Evolutionary conservation across 2,888 invertebrate genomes (phyloP), one percentile per base, ranked within the genome.

Genomic region (Agrochola lychnidis): DNA sequence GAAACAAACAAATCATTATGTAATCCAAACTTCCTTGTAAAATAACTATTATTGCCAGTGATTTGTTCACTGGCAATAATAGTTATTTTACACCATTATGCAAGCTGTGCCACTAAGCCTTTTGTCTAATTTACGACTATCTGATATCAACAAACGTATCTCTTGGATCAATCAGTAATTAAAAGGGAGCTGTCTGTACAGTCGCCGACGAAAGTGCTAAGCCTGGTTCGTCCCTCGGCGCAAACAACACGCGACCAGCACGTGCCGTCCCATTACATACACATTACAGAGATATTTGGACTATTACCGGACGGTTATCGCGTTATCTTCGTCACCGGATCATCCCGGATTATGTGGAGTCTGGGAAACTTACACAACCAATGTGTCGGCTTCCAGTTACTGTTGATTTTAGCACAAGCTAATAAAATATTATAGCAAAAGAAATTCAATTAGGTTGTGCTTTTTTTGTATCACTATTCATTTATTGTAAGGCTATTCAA

Each of bases 271-370:
- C 89, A 95, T 96, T 95, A 95, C 93, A 91, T 91, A 92, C 93
- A 92, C 95, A 95, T 95, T 95, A 95, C 90, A 92, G 90, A 94
- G 94, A 94, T 94, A 95, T 94, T 93, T 91, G 90, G 88, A 90
- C 95, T 94, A 95, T 95, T 95, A 95, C 93, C 85, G 90, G 90
- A 90, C 93, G 84, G 93, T 95, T 95, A 96, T 95, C 96, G 91
- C 90, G 94, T 95, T 96, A 95, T 96, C 95, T 94, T 89, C 87
- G 92, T 87, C 83, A 90, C 92, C 90, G 82, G 90, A 86, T 94
- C 93, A 92, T 93, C 93, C 91, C 78, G 92, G 94, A 94, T 95
- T 94, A 93, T 83, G 86, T 80, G 80, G 87, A 87, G 89, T 90
- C 92, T 95, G 94, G 94, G 95, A 95, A 95, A 83, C 69, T 79